phyloP scores from a whole-genome alignment of 2,113 vertebrate species.

The Diglossa brunneiventris region DNA sequence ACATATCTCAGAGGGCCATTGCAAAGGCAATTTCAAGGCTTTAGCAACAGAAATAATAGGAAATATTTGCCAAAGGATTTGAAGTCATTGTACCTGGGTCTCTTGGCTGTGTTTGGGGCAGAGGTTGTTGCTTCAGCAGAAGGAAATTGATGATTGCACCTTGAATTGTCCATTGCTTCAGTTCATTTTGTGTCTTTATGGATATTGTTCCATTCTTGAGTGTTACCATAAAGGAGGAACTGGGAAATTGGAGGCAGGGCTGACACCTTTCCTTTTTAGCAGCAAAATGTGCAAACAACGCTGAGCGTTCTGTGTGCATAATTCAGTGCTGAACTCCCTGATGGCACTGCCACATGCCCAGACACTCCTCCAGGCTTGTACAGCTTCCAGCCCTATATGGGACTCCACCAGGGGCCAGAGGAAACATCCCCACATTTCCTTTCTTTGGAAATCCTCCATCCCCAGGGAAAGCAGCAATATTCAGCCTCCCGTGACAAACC shows the following conservation, averaged over 20 bases:
- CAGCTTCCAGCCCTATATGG: neutral
- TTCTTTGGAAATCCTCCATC: neutral
- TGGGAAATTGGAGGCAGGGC: neutral
- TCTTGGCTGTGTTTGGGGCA: neutral
- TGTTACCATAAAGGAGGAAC: neutral
- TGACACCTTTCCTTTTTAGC: neutral
- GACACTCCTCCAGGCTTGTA: neutral
- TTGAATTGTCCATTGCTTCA: neutral
- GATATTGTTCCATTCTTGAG: neutral
- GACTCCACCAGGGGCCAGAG: neutral
- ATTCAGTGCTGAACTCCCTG: neutral
- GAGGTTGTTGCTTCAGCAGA: neutral
- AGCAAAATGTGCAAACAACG: neutral
- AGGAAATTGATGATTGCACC: neutral
- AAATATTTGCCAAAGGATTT: neutral
- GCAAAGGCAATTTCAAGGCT: neutral
- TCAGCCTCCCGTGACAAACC: fast-evolving
- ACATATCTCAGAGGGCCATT: neutral
- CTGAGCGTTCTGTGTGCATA: neutral
- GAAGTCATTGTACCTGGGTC: neutral
- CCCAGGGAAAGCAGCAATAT: neutral
- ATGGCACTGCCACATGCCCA: neutral
- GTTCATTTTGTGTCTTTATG: neutral
- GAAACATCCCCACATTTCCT: neutral
- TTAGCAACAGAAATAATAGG: neutral